These are phyloP conservation scores for Gila robusta DNA, from an alignment of 2,797 vertebrate species.

Conservation along the genomic window DNA sequence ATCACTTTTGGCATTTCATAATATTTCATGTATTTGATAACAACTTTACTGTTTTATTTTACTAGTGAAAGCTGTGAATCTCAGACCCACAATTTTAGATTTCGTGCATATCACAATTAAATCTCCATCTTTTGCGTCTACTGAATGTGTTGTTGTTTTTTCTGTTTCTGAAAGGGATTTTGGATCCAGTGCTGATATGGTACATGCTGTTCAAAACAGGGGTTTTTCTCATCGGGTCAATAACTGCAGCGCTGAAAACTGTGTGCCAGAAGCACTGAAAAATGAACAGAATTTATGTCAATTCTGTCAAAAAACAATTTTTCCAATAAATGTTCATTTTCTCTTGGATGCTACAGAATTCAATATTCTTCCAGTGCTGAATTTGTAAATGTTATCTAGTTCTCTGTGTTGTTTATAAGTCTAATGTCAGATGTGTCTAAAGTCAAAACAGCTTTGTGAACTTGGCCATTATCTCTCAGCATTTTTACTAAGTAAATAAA, in stretches of 20 bases:
- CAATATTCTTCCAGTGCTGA: neutral
- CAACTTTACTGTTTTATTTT: neutral
- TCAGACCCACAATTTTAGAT: neutral
- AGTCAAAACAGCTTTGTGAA: neutral
- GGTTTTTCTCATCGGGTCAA: slow-evolving; percentile 47
- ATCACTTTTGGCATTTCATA: neutral
- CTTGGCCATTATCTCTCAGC: neutral
- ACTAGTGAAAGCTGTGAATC: neutral
- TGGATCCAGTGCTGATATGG: slow-evolving; percentile 38
- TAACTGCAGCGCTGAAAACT: slow-evolving; percentile 6
- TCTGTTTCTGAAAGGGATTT: neutral
- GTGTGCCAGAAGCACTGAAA: neutral
- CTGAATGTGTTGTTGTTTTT: neutral
- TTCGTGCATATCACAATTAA: neutral
- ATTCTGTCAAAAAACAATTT: neutral
- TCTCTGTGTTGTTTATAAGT: neutral
- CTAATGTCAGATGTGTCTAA: neutral
- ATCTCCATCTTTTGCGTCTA: neutral
- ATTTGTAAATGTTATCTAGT: neutral
- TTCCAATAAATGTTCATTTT: neutral
- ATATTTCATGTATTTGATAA: neutral
- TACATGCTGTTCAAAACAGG: slow-evolving; percentile 61
- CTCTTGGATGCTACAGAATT: neutral
- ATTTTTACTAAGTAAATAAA: neutral
- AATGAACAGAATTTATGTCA: neutral